phyloP scores from a whole-genome alignment of 2,888 invertebrate species.

The Eudasyphora cyanicolor region DNA sequence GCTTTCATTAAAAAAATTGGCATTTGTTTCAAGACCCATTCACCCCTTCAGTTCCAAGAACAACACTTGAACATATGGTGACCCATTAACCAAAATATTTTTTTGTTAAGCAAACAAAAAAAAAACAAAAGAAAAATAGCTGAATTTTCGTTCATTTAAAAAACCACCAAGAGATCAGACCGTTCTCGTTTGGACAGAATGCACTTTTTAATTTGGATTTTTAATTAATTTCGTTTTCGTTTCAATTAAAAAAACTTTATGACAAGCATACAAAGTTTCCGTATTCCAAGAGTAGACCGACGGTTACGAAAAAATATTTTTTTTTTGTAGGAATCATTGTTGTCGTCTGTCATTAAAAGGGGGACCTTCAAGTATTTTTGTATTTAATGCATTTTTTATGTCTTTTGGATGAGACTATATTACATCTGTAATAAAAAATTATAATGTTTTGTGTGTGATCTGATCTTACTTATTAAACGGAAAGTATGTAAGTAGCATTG shows the following conservation, averaged over 20 bases:
- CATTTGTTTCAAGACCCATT: background rate
- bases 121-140: background rate
- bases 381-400: background rate
- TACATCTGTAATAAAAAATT: too few relatives aligned
- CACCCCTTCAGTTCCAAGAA: background rate
- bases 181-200: too few relatives aligned
- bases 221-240: background rate
- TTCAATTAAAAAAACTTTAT: background rate
- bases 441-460: too few relatives aligned
- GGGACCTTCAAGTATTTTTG: background rate
- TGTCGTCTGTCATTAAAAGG: background rate
- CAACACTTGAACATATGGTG: background rate
- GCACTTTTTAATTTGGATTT: background rate
- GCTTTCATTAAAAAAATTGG: background rate
- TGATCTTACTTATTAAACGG: too few relatives aligned
- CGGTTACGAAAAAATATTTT: background rate
- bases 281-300: background rate
- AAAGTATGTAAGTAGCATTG: too few relatives aligned
- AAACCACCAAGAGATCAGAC: background rate
- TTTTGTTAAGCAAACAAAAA: background rate
- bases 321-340: too few relatives aligned
- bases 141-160: background rate
- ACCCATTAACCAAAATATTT: slow-evolving; percentile 17
- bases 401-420: too few relatives aligned
- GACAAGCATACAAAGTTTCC: background rate